These are phyloP conservation scores for Molossus molossus DNA, from an alignment of 2,797 vertebrate species.

Conservation along the genomic window DNA sequence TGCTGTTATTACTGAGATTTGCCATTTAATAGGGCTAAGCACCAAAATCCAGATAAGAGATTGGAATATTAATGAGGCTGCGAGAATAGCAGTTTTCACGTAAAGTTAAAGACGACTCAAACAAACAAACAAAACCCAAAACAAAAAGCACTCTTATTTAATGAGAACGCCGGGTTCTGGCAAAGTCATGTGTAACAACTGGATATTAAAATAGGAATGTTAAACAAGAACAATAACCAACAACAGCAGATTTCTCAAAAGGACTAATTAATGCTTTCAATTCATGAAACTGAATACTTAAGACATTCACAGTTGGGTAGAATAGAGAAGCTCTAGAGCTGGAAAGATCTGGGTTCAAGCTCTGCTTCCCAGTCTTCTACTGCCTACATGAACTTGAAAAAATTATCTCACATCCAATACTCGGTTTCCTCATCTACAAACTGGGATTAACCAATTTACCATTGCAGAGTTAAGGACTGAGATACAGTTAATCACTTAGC, in stretches of 20 bases:
- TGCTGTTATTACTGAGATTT: not conserved
- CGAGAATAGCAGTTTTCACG: conserved; percentile 10
- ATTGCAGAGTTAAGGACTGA: not conserved
- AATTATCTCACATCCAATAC: not conserved
- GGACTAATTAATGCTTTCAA: conserved; percentile 39
- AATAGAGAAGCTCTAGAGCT: not conserved
- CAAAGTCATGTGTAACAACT: not conserved
- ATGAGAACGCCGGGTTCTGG: conserved; percentile 34
- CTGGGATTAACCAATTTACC: not conserved
- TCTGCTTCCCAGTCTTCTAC: conserved; percentile 5
- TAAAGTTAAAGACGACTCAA: conserved; percentile 21
- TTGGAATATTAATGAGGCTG: not conserved
- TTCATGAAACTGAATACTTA: conserved; percentile 32
- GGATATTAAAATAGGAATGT: conserved; percentile 43
- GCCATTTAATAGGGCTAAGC: not conserved
- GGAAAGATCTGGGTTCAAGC: not conserved
- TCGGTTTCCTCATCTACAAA: not conserved
- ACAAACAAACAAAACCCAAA: conserved; percentile 39
- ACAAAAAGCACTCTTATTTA: not conserved
- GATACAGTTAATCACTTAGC: not conserved
- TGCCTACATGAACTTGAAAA: not conserved
- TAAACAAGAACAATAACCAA: conserved; percentile 56
- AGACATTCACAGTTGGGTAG: not conserved
- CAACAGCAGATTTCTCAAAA: not conserved
- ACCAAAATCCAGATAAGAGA: not conserved